Conservation (phyloP, 2,888 invertebrate genomes). For the Conistra vaccinii region DNA sequence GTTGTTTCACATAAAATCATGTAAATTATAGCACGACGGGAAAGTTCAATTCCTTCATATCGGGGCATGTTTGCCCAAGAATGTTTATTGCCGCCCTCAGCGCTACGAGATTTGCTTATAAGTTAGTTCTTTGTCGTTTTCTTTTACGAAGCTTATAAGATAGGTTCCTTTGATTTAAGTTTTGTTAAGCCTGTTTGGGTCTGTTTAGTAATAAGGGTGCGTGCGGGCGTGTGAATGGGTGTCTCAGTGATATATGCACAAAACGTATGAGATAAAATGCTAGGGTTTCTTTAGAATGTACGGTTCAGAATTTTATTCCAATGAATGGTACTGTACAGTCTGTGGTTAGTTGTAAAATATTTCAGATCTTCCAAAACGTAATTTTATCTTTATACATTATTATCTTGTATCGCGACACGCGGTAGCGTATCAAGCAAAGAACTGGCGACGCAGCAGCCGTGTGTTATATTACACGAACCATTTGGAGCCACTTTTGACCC, state of each 20-base stretch:
- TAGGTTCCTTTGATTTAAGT: conserved; percentile 46
- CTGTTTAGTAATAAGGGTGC: conserved; percentile 32
- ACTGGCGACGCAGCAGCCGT: no score
- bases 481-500: no score
- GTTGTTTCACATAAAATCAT: conserved; percentile 66
- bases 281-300: neutral
- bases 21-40: conserved; percentile 61
- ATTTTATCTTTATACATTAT: no score
- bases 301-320: neutral
- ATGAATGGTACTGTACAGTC: no score
- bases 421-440: no score
- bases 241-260: neutral
- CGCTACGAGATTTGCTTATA: conserved; percentile 49
- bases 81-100: conserved; percentile 55
- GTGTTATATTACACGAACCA: no score
- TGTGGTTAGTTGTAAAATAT: no score
- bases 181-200: conserved; percentile 23
- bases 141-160: conserved; percentile 18
- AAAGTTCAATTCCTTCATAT: conserved; percentile 64
- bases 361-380: no score
- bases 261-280: neutral
- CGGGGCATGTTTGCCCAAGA: conserved; percentile 42
- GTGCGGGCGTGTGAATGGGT: neutral
- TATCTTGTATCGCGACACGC: no score
- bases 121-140: conserved; percentile 45